Evolutionary conservation across 2,113 vertebrate genomes (phyloP), one percentile per base, ranked within the genome.

Genomic region (Rhinolophus ferrumequinum): DNA sequence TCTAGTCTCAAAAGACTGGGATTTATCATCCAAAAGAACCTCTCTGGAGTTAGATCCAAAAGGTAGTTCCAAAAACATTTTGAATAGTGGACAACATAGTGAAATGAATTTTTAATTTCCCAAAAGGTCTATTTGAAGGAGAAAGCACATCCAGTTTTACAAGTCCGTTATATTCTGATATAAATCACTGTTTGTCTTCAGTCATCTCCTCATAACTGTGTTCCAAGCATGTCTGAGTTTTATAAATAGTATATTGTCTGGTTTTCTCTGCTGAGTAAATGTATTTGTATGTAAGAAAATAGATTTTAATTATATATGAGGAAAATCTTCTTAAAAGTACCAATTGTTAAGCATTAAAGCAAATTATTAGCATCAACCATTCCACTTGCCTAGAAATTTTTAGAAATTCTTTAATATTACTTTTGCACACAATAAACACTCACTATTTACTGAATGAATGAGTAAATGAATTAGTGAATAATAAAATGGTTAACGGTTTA

Each of bases 31-130:
- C 22, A 76, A 64, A 85, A 84, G 54, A 73, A 62, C 19, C 22
- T 88, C 26, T 88, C 41, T 85, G 47, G 33, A 60, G 21, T 84
- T 90, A 67, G 26, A 82, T 24, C 33, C 67, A 81, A 87, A 92
- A 96, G 35, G 26, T 38, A 24, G 44, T 58, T 26, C 35, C 67
- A 9, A 91, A 73, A 83, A 26, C 7, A 4, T 41, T 90, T 54
- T 94, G 26, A 75, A 35, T n/a, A 50, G 14, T 9, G 35, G 3
- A 77, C 28, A 77, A 38, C 14, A 77, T 33, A 75, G 47, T 64
- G 77, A 93, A 95, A 64, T 82, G 54, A 77, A 72, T 73, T 80
- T 80, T 79, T 91, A 82, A 76, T 92, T 97, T 86, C 92, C 69
- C 41, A 62, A 35, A 67, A 56, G 60, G 28, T 50, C 56, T 56